Evolutionary conservation across 2,797 vertebrate species (phyloP).

Genomic region (Neosilurus mollespiculum): DNA sequence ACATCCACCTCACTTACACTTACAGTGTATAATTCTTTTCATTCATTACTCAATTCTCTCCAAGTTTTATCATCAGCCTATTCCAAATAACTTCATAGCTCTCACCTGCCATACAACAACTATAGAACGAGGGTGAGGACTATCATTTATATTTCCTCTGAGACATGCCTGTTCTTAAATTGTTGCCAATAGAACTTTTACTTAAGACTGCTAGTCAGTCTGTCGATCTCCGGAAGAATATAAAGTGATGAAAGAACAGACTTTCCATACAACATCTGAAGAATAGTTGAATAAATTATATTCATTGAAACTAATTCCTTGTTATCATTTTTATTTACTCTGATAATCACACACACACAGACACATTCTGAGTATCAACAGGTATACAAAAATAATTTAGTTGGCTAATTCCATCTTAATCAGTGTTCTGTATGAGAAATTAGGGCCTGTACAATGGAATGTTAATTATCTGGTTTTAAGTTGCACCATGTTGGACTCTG

Average conservation of each 20-base stretch:
- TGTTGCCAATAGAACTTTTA: not conserved
- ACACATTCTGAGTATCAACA: not conserved
- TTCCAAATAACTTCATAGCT: no score
- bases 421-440: not conserved
- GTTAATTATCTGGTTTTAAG: not conserved
- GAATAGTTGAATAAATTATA: conserved; percentile 6
- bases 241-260: not conserved
- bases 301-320: not conserved
- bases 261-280: not conserved
- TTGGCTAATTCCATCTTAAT: not conserved
- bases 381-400: not conserved
- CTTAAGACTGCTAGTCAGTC: not conserved
- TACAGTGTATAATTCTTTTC: no score
- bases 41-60: no score
- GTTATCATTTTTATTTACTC: not conserved
- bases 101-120: no score
- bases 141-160: no score
- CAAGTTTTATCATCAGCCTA: no score
- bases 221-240: not conserved
- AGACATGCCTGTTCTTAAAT: no score
- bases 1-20: no score
- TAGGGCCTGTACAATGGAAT: not conserved
- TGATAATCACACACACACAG: not conserved
- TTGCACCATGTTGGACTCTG: not conserved
- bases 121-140: no score